A percentile compares a stretch with the other conserved stretches of the same genome.
Evolutionary conservation across 2,797 vertebrate species (phyloP).

Genomic region (Crax fasciolata): DNA sequence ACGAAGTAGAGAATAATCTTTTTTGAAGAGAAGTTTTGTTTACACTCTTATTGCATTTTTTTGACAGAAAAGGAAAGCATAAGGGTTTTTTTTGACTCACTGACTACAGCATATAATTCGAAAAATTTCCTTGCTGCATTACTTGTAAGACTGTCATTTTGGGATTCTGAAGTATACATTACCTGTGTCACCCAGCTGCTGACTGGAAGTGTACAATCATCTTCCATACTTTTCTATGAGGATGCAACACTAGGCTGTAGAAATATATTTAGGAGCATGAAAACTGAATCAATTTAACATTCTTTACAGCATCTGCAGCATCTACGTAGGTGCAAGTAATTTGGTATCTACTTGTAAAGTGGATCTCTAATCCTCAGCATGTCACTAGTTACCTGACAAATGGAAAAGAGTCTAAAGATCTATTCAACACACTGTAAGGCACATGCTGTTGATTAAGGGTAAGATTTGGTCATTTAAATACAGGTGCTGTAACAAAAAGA

Average conservation of each 20-base stretch:
- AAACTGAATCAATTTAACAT: background rate
- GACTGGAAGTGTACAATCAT: background rate
- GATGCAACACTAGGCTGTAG: background rate
- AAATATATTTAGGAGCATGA: background rate
- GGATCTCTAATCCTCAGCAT: background rate
- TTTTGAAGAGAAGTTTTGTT: background rate
- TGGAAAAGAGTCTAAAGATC: background rate
- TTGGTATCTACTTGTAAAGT: background rate
- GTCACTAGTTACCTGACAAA: background rate
- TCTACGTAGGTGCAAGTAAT: background rate
- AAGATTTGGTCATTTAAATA: no score
- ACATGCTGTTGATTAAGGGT: background rate
- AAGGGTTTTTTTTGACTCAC: background rate
- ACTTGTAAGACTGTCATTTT: background rate
- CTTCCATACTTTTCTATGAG: background rate
- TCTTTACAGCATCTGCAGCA: background rate
- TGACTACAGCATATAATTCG: background rate
- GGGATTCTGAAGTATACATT: background rate
- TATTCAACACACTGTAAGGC: background rate
- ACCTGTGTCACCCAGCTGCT: background rate
- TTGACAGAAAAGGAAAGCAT: background rate
- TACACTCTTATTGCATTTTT: background rate
- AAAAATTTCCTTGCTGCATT: background rate
- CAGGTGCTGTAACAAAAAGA: no score
- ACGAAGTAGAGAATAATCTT: background rate